Percentiles rank a stretch among this genome's conserved stretches.
phyloP scores from a whole-genome alignment of 2,888 invertebrate genomes.

The Masnerella sp. region DNA sequence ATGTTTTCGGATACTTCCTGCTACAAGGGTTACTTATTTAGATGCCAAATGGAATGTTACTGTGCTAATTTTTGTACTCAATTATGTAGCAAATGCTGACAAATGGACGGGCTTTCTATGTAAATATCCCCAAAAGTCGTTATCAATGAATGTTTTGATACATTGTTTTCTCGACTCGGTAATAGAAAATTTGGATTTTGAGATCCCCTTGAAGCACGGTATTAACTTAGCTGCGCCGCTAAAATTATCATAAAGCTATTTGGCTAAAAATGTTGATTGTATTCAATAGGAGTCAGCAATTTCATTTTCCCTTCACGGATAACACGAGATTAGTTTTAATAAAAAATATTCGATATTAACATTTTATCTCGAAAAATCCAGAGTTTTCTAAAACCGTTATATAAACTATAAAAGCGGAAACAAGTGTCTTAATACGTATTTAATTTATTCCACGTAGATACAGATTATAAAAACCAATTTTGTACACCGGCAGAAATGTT shows the following conservation, averaged over 20 bases:
- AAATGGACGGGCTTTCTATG: slow-evolving; percentile 17
- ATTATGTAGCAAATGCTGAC: slow-evolving; percentile 4
- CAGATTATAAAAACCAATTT: slow-evolving; percentile 39
- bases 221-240: slow-evolving; percentile 2
- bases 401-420: slow-evolving; percentile 53
- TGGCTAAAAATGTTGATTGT: slow-evolving; percentile 30
- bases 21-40: slow-evolving; percentile 29
- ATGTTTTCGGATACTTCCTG: slow-evolving; percentile 25
- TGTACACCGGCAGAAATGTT: no score
- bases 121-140: slow-evolving; percentile 19
- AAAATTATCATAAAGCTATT: slow-evolving; percentile 25
- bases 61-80: slow-evolving; percentile 31
- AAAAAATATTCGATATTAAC: slow-evolving; percentile 27
- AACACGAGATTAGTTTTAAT: slow-evolving; percentile 27
- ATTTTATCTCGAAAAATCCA: slow-evolving; percentile 43
- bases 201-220: slow-evolving; percentile 1
- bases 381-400: slow-evolving; percentile 44
- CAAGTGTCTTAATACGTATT: slow-evolving; percentile 34
- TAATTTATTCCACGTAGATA: slow-evolving; percentile 43
- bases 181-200: slow-evolving; percentile 48
- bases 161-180: slow-evolving; percentile 25
- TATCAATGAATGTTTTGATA: slow-evolving; percentile 23
- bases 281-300: slow-evolving; percentile 8
- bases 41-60: slow-evolving; percentile 24
- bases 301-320: slow-evolving; percentile 10